Evolutionary conservation across 1,140 invertebrate species (phyloP), one percentile per base, ranked within the genome.

Genomic region (Apocrypta bakeri): DNA sequence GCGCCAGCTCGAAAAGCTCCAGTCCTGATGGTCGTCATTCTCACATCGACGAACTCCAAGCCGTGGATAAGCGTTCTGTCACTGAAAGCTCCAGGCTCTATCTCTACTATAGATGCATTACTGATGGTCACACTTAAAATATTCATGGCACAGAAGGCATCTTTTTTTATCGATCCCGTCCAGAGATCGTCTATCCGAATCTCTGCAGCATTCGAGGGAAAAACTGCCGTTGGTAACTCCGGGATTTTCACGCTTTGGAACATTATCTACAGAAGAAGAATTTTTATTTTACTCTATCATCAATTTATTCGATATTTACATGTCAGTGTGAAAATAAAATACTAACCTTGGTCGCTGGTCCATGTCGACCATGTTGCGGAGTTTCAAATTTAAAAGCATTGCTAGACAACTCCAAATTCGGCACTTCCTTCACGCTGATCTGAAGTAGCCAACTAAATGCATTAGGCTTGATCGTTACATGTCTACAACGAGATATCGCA

Each of bases 21-120:
- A 0, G 89, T 91, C 83, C 93, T 90, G 33, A 96, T 86, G 14
- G 88, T 90, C 31, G 92, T 89, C 31, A 96, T 90, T 84, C 89
- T 92, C 68, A 95, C 94, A 29, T 94, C 93, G 75, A 91, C 90
- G 27, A 96, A 91, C 84, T 93, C 92, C 61, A 96, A 91, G 85
- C 93, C 93, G 68, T 93, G 90, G 83, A 96, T 94, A 24, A 95
- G 91, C 0, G 94, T 94, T 74, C 93, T 90, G 21, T 93, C 92
- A n/a, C 93, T 93, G 86, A 96, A 95, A 2, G 95, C 95, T 29
- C 93, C 93, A 9, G 91, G 88, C 87, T 94, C 92, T 14, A 96
- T 93, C 63, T 91, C 89, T 11, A 91, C 86, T 61, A 96, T 93
- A 1, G 93, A 92, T 27, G 94, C 93, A 86, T 95, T 94, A 68